A percentile compares a stretch with the other conserved stretches of the same genome.
phyloP scores from a whole-genome alignment of 2,113 vertebrate genomes.

The Gnathochromis pfefferi region DNA sequence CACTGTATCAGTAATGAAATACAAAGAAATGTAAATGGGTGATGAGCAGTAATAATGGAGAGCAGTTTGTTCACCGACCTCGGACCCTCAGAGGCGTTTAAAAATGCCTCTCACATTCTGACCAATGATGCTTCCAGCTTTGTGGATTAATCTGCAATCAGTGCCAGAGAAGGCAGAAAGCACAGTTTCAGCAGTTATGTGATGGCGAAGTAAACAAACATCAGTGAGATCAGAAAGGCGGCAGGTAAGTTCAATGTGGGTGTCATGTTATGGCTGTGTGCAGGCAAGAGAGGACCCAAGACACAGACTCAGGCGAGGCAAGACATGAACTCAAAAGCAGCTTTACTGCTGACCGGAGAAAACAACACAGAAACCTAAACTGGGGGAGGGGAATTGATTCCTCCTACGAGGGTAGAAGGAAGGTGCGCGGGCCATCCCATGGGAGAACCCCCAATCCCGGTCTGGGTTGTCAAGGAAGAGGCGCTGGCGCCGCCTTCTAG shows the following conservation, averaged over 20 bases:
- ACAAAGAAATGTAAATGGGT: neutral
- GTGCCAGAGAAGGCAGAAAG: neutral
- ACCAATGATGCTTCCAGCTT: neutral
- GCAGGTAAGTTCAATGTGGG: neutral
- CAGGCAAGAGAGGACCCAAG: neutral
- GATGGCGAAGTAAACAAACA: neutral
- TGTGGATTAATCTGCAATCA: neutral
- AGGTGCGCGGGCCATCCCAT: neutral
- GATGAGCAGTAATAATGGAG: neutral
- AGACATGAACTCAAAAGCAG: neutral
- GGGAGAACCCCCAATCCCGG: accelerated
- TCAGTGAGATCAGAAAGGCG: neutral
- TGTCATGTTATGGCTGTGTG: neutral
- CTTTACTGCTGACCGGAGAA: neutral
- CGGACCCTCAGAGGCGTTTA: neutral
- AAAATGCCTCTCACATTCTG: neutral
- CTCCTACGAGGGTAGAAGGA: no score
- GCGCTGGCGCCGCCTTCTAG: neutral
- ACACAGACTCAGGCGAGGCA: neutral
- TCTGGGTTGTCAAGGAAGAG: neutral
- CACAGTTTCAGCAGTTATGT: neutral
- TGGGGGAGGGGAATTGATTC: neutral
- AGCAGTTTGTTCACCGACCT: neutral
- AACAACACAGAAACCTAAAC: neutral
- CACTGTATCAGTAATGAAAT: neutral